These are phyloP conservation scores for Tolmerus cingulatus DNA, from an alignment of 2,888 invertebrate genomes.

Conservation along the genomic window DNA sequence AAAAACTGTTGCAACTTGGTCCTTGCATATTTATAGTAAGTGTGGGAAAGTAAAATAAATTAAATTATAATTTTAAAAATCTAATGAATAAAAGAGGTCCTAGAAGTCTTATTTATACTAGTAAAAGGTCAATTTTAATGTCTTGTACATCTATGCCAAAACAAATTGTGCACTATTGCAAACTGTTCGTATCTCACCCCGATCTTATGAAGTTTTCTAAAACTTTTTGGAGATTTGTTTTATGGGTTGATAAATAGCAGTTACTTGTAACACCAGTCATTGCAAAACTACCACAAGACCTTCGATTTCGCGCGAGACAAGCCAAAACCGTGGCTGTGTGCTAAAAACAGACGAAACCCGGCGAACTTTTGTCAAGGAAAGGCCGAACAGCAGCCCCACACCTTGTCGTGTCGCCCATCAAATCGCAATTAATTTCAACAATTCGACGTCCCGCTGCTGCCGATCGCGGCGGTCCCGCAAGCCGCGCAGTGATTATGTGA, in stretches of 20 bases:
- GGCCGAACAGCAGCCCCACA: not conserved
- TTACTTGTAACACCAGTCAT: not conserved
- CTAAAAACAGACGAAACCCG: not conserved
- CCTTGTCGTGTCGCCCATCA: not conserved
- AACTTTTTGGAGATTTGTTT: not conserved
- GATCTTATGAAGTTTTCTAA: not conserved
- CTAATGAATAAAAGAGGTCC: not conserved
- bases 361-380: not conserved
- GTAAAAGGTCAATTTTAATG: not conserved
- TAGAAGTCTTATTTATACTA: not conserved
- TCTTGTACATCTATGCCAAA: not conserved
- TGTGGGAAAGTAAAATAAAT: too few species aligned
- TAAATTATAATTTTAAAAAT: not conserved
- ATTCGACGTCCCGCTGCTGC: not conserved
- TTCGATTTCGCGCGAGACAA: not conserved
- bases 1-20: too few species aligned
- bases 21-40: too few species aligned
- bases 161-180: not conserved
- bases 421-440: not conserved
- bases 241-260: not conserved
- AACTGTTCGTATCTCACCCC: not conserved
- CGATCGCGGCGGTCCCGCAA: not conserved
- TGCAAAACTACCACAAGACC: not conserved
- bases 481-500: not conserved
- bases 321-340: not conserved